Conservation (phyloP, 2,113 vertebrate species). For the Circaetus gallicus region DNA sequence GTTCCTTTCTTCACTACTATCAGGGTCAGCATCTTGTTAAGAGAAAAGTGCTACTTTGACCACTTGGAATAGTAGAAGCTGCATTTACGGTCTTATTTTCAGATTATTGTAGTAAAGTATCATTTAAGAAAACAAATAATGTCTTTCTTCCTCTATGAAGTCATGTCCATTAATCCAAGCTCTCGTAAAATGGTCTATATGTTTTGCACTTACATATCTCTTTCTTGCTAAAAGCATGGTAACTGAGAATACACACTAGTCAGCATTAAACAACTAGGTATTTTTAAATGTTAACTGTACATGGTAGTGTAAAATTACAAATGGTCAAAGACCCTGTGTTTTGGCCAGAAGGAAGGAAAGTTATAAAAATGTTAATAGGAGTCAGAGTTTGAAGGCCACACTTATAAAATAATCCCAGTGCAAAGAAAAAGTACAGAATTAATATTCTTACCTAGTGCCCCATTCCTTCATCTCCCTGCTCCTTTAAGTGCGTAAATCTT, state of each 20-base stretch:
- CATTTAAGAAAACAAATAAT: neutral
- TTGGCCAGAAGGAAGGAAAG: neutral
- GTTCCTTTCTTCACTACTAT: neutral
- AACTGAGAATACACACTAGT: neutral
- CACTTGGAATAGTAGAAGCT: neutral
- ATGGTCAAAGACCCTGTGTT: neutral
- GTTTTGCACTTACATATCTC: neutral
- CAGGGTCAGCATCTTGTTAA: neutral
- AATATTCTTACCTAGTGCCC: neutral
- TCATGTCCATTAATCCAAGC: neutral
- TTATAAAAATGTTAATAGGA: slow-evolving; percentile 11
- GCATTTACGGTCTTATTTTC: neutral
- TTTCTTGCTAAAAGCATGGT: neutral
- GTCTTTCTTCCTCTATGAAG: neutral
- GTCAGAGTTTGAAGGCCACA: slow-evolving; percentile 15
- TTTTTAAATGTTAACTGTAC: neutral
- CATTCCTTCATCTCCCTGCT: neutral
- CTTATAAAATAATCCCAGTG: slow-evolving; percentile 21
- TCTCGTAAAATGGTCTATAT: neutral
- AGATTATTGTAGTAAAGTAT: neutral
- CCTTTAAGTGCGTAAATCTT: neutral
- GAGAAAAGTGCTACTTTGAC: neutral
- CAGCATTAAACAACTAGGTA: neutral
- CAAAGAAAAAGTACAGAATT: slow-evolving; percentile 25
- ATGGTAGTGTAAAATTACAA: neutral